Percentiles rank a stretch among this genome's conserved stretches.
Conservation (phyloP, 1,140 invertebrate genomes). For the Bombus pyrosoma region DNA sequence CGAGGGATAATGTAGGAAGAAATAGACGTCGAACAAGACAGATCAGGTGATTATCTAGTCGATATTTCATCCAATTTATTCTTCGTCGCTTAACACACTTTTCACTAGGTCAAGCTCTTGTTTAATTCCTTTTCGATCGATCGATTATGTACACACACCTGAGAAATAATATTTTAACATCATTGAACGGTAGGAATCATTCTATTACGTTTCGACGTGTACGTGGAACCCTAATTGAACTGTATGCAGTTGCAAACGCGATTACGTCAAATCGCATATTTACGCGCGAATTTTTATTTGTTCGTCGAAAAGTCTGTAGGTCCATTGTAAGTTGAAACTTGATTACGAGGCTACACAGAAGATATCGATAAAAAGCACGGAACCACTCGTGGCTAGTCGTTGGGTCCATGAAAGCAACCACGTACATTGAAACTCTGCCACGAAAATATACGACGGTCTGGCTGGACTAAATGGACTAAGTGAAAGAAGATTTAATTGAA, state of each 20-base stretch:
- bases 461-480: constrained; percentile 12
- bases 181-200: too few relatives aligned
- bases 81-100: too few relatives aligned
- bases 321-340: not conserved
- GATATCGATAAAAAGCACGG: constrained; percentile 37
- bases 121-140: not conserved
- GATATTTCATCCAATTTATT: not conserved
- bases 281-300: not conserved
- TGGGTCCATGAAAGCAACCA: constrained; percentile 7
- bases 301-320: not conserved
- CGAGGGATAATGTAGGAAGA: too few relatives aligned
- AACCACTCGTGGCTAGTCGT: too few relatives aligned
- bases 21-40: too few relatives aligned
- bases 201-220: too few relatives aligned
- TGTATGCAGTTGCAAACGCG: not conserved
- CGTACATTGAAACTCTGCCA: not conserved
- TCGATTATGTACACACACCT: not conserved
- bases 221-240: not conserved
- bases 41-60: not conserved
- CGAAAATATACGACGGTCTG: constrained; percentile 28
- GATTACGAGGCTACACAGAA: constrained; percentile 22
- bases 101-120: too few relatives aligned
- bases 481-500: constrained; percentile 59
- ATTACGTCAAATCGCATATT: not conserved
- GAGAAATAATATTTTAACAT: too few relatives aligned